Evolutionary conservation across 2,888 invertebrate species (phyloP), one percentile per base, ranked within the genome.

Genomic region (Ochropacha duplaris): DNA sequence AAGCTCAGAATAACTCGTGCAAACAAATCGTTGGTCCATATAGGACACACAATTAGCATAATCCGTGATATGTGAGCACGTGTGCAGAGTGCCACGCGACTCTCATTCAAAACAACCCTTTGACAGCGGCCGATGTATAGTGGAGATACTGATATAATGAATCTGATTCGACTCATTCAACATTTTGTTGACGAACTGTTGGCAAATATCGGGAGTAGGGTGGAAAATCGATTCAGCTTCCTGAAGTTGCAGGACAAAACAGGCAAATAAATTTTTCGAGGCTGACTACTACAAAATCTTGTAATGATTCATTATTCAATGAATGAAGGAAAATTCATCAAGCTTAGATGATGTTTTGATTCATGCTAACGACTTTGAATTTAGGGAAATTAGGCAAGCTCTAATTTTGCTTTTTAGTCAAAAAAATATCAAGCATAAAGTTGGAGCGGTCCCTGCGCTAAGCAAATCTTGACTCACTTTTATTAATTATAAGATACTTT

Each of bases 11-110:
- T 16, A 31, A 31, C 52, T 31, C 52, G 49, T 57, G 51, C 65
- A 61, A 69, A 59, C 66, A 61, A 61, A 65, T 56, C 66, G 66
- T 60, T 69, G 71, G 69, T 72, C 70, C 74, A 62, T 73, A 57
- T 52, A 66, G 68, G 68, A 69, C 66, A 74, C 64, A 58, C 67
- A 69, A 84, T 85, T 84, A 78, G 79, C 84, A 84, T 84, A 84
- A 84, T 84, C 81, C 75, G 50, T 61, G 65, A 59, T 70, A 62
- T 67, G 74, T 68, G 72, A 64, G 69, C 84, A 81, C 83, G 83
- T 81, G 84, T 73, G 64, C 56, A 36, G 55, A 59, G 61, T 64
- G 77, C 66, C 84, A 83, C 84, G 83, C 82, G 83, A 67, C 74
- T 60, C 66, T 67, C 79, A 74, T 77, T 77, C 73, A 75, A 67